A percentile compares a stretch with the other conserved stretches of the same genome.
Evolutionary conservation across 2,797 vertebrate genomes (phyloP).

Genomic region (Mormyrops boulengeri): DNA sequence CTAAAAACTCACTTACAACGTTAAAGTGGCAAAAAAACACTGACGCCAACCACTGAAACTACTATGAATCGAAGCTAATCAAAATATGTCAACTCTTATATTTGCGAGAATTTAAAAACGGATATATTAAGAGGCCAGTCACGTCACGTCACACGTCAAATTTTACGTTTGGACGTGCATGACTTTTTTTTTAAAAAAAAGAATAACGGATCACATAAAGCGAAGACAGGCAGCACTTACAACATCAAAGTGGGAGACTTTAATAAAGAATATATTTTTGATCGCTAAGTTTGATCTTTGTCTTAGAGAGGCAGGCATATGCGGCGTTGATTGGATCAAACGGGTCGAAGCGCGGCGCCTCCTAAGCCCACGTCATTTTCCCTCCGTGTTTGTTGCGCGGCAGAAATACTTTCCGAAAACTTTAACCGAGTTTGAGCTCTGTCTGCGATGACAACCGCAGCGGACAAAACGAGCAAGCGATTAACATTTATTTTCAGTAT

Average conservation of each 20-base stretch:
- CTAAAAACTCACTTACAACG: background rate
- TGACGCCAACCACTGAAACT: background rate
- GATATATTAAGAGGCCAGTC: background rate
- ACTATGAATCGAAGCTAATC: background rate
- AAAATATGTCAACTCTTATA: background rate
- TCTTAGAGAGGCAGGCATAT: background rate
- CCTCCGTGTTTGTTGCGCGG: constrained; percentile 19
- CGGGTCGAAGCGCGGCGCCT: background rate
- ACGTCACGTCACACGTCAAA: constrained; percentile 56
- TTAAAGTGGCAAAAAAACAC: background rate
- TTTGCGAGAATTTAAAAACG: background rate
- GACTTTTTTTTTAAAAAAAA: background rate
- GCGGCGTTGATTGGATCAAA: background rate
- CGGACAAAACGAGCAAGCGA: background rate
- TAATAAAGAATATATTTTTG: background rate
- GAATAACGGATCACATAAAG: background rate
- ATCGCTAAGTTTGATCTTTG: background rate
- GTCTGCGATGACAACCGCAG: constrained; percentile 28
- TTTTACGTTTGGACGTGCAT: constrained; percentile 30
- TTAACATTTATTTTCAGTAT: background rate
- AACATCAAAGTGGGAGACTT: background rate
- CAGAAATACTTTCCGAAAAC: constrained; percentile 3
- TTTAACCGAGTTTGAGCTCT: background rate
- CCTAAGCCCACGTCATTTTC: background rate
- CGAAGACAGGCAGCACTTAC: background rate